Conservation (phyloP, 2,888 invertebrate genomes). For the Sphaerophoria taeniata region DNA sequence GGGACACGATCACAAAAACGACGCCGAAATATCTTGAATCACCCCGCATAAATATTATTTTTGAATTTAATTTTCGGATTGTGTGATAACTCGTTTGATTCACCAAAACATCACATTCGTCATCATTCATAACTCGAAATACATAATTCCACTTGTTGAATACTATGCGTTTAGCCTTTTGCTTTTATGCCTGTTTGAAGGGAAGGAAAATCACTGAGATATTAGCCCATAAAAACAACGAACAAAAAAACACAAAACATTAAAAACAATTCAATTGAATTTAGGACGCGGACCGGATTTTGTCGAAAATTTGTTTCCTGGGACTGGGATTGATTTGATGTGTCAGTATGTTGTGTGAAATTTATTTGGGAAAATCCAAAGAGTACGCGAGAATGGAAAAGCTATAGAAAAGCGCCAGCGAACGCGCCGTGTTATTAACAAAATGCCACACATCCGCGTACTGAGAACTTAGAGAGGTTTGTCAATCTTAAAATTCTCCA, state of each 20-base stretch:
- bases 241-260: neutral
- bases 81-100: conserved; percentile 17
- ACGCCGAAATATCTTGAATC: conserved; percentile 37
- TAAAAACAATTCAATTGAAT: conserved; percentile 6
- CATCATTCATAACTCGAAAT: conserved; percentile 36
- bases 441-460: conserved; percentile 54
- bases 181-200: conserved; percentile 46
- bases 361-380: conserved; percentile 38
- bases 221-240: neutral
- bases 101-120: conserved; percentile 5
- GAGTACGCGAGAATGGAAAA: neutral
- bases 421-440: conserved; percentile 39
- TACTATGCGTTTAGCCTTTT: neutral
- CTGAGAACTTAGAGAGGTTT: conserved; percentile 49
- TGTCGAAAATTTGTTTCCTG: conserved; percentile 16
- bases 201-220: conserved; percentile 16
- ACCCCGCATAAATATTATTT: conserved; percentile 26
- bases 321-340: conserved; percentile 28
- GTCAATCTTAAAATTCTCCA: conserved; percentile 15
- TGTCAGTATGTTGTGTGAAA: neutral
- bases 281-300: conserved; percentile 11
- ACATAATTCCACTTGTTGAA: conserved; percentile 70
- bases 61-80: neutral
- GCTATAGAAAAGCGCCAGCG: conserved; percentile 25
- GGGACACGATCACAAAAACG: neutral